These are phyloP conservation scores for Chymomyza fuscimana DNA, from an alignment of 2,888 invertebrate genomes.

Conservation along the genomic window DNA sequence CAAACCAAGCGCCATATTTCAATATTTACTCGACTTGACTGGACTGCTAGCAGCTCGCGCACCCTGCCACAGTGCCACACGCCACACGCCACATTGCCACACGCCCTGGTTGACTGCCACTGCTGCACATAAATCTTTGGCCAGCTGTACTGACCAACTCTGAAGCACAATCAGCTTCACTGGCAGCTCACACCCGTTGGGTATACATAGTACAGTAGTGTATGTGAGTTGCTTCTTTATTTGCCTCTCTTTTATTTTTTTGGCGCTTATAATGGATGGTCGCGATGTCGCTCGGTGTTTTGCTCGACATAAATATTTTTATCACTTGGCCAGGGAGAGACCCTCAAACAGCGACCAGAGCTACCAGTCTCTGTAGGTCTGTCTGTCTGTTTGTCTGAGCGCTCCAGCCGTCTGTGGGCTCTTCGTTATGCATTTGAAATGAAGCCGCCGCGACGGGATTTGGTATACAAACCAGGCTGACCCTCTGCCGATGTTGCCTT, in stretches of 20 bases:
- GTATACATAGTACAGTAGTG: not conserved
- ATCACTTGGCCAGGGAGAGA: conserved; percentile 49
- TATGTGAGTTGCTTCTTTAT: too few relatives aligned
- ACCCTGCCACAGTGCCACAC: too few relatives aligned
- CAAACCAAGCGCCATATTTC: conserved; percentile 31
- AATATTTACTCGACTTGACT: conserved; percentile 47
- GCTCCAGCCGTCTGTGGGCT: conserved; percentile 11
- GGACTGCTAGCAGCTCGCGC: not conserved
- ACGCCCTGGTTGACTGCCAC: conserved; percentile 3
- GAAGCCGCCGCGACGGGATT: conserved; percentile 27
- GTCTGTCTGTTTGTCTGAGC: not conserved
- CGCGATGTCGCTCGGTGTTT: conserved; percentile 57
- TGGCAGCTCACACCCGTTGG: not conserved
- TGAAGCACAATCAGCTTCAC: conserved; percentile 9
- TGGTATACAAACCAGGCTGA: conserved; percentile 17
- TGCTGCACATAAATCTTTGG: not conserved
- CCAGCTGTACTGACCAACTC: not conserved
- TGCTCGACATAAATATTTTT: conserved; percentile 72
- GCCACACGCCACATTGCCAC: not conserved
- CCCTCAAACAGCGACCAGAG: conserved; percentile 16
- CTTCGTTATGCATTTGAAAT: conserved; percentile 49
- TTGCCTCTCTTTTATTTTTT: not conserved
- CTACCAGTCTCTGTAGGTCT: not conserved
- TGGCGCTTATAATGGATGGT: conserved; percentile 42
- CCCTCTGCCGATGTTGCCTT: not conserved